Evolutionary conservation across 92 coral and sea anemone genomes (phyloP).

Genomic region (Zoanthus gigantus): DNA sequence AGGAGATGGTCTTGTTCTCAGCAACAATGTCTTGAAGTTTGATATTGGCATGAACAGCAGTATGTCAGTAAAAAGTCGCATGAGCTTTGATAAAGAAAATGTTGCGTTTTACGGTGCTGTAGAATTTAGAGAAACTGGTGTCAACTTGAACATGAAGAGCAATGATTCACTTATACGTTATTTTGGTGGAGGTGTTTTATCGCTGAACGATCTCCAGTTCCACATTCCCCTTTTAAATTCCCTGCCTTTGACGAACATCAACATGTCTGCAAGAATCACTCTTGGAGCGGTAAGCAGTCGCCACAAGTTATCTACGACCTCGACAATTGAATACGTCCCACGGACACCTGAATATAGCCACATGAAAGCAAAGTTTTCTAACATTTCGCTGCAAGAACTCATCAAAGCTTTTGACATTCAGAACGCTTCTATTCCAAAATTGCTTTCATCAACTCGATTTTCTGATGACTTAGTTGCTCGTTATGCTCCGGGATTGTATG

Average conservation of each 20-base stretch:
- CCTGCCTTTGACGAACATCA: constrained; percentile 78
- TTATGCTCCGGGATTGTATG: constrained; percentile 62
- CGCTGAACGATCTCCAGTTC: constrained; percentile 77
- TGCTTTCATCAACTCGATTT: constrained; percentile 79
- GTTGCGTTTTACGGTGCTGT: constrained; percentile 81
- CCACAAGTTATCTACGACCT: constrained; percentile 70
- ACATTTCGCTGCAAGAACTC: constrained; percentile 77
- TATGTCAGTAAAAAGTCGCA: constrained; percentile 71
- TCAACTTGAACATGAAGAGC: constrained; percentile 84
- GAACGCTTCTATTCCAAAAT: constrained; percentile 82
- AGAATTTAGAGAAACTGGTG: constrained; percentile 77
- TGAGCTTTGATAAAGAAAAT: constrained; percentile 78
- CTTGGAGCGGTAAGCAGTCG: constrained; percentile 77
- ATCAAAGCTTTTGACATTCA: constrained; percentile 77
- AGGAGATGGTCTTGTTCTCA: constrained; percentile 86
- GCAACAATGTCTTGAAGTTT: constrained; percentile 80
- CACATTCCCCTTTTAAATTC: constrained; percentile 78
- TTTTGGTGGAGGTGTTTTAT: constrained; percentile 76
- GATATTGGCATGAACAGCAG: constrained; percentile 66
- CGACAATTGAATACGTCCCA: constrained; percentile 78
- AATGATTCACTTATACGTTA: constrained; percentile 69
- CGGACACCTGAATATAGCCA: constrained; percentile 74
- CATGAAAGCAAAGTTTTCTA: constrained; percentile 76
- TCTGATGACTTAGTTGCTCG: constrained; percentile 70
- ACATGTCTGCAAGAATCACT: constrained; percentile 71